These are phyloP conservation scores for Leucoraja ocellata DNA, from an alignment of 2,797 vertebrate species.

Conservation along the genomic window DNA sequence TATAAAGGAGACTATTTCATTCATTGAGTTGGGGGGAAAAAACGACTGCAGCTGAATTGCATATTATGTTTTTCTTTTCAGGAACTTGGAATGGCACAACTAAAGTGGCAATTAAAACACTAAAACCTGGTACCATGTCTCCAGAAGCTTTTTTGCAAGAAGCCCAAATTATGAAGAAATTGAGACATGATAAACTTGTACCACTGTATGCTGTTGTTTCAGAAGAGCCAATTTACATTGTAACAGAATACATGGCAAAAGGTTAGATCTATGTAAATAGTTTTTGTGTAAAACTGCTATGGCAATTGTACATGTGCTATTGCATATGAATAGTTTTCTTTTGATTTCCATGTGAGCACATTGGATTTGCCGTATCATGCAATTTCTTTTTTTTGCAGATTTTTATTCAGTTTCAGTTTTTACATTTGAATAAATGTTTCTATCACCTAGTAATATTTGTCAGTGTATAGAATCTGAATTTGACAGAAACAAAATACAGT, in stretches of 20 bases:
- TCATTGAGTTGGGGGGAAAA: not conserved
- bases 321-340: not conserved
- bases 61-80: slow-evolving; percentile 45
- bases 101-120: slow-evolving; percentile 91
- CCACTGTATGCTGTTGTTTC: slow-evolving; percentile 89
- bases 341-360: not conserved
- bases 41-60: not conserved
- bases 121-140: slow-evolving; percentile 93
- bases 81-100: slow-evolving; percentile 95
- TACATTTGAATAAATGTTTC: not conserved
- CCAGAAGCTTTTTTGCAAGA: slow-evolving; percentile 92
- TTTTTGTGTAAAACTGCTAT: not conserved
- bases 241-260: slow-evolving; percentile 95
- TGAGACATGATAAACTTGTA: slow-evolving; percentile 87
- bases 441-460: not conserved
- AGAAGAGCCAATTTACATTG: slow-evolving; percentile 89
- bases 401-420: not conserved
- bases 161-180: slow-evolving; percentile 94
- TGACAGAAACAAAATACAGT: not conserved
- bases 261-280: slow-evolving; percentile 54
- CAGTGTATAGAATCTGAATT: not conserved
- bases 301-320: not conserved
- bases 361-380: not conserved
- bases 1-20: not conserved
- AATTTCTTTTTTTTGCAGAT: not conserved